These are phyloP conservation scores for Tamandua tetradactyla DNA, from an alignment of 2,797 vertebrate species.

Conservation along the genomic window DNA sequence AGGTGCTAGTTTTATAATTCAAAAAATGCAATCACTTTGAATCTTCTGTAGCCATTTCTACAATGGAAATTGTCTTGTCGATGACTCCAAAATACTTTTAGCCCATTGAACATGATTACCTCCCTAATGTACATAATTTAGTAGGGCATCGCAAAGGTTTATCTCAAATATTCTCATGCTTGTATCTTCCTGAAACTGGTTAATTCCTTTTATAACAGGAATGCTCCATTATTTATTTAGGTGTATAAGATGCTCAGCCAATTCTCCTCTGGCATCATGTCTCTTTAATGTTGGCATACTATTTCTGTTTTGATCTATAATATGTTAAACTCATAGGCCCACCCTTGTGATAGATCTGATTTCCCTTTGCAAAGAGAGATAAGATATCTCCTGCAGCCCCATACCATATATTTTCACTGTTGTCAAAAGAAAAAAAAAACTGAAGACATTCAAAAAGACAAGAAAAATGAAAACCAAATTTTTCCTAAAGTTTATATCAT, in stretches of 20 bases:
- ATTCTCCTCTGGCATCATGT: not conserved
- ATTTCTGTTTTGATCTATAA: not conserved
- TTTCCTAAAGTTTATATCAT: not conserved
- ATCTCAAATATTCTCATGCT: not conserved
- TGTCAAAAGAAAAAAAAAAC: not conserved
- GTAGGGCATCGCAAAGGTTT: not conserved
- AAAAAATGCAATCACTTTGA: not conserved
- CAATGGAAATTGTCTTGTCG: not conserved
- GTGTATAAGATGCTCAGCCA: not conserved
- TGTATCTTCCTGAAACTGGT: not conserved
- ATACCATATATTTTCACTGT: not conserved
- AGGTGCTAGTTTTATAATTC: not conserved
- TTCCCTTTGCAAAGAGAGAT: not conserved
- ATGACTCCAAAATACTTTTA: not conserved
- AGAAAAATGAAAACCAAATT: too few species aligned
- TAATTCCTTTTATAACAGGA: not conserved
- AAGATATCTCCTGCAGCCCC: not conserved
- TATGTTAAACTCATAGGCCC: not conserved
- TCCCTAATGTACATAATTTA: not conserved
- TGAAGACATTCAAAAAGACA: not conserved
- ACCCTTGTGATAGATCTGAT: not conserved
- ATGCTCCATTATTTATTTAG: not conserved
- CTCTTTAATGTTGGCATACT: not conserved
- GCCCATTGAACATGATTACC: not conserved
- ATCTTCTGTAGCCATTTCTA: not conserved